Base-by-base conservation (phyloP, 92 coral and sea anemone species). In the Blastomussa wellsi region DNA sequence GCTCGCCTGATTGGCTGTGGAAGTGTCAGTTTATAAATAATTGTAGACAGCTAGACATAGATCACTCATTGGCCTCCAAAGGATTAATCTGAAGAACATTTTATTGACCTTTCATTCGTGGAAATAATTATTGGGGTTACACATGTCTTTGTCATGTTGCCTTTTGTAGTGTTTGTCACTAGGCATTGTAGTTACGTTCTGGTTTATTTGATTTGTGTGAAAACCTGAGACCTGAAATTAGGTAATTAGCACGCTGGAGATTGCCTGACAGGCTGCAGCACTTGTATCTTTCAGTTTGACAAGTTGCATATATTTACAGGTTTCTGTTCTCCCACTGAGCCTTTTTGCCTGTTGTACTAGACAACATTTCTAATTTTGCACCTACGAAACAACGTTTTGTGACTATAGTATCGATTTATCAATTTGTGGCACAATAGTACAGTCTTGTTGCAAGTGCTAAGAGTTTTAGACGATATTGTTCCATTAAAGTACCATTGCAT, bases 1-100 rank as follows among this genome's bases (percentile, higher is more conserved):
- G 85, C 76, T 74, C 67, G 89, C 87, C 83, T 92, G 88, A 91
- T 93, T 91, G 97, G 95, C 87, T 84, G 72, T 53, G 84, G 15
- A 35, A 76, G 90, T 90, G 92, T 82, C 97, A 91, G 90, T 92
- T 92, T 90, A 91, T 93, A 92, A 86, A 91, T 89, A 93, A 89
- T 74, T 89, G 88, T 65, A 80, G 86, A 87, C 81, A 76, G 79
- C 67, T 74, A 94, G 95, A 94, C 97, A 79, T 78, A 33, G 81
- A 49, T 77, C 83, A 84, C 88, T 80, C 93, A 90, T 83, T 87
- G 93, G 91, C 37, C 86, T 82, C 80, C 74, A 84, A 60, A 51
- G 93, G 90, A 77, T 90, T 86, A 82, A 87, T 77, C 28, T 81
- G 35, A 32, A 68, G 65, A 77, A 82, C 77, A 82, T 86, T 81